Base-by-base conservation (phyloP, 2,797 vertebrate genomes). In the Enteromius fasciolatus region DNA sequence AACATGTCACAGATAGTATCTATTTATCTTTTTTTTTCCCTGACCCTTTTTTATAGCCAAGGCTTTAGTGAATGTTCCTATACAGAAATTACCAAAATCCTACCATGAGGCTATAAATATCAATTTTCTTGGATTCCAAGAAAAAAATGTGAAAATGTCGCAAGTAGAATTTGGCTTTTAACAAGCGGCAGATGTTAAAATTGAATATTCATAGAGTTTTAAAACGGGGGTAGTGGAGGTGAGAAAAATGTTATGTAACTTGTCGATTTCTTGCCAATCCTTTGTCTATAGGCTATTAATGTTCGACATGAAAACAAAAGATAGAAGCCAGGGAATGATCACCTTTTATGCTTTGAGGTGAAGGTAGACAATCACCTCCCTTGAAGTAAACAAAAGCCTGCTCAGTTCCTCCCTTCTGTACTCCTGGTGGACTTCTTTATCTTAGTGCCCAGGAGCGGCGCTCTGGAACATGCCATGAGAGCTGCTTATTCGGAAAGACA, bases 171-270 rank as follows among this genome's bases (percentile, higher is more conserved):
- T 67, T 59, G 69, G 46, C 81, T 86, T 63, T 70, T 50, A 28
- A 69, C 64, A 63, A 82, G 80, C 57, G 74, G 83, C 80, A 80
- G 72, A 80, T 57, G 54, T 44, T 73, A 11, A 75, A 46, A 79
- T 72, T 39, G 61, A 83, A 82, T 85, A 81, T 81, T 78, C 78
- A 85, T 66, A 18, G 31, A 18, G 31, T 52, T 67, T 50, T 67
- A 67, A 52, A 39, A 15, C 36, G 23, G 68, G 78, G 64, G 39
- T 52, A 83, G 75, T 23, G 84, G 87, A 91, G 89, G 87, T 86
- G 87, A 89, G 89, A 92, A 90, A 91, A 91, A 91, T 4, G 59
- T 92, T 88, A 89, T 72, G 78, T 88, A 89, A 91, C 89, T 84
- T 87, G 86, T 87, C 89, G 87, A 89, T 89, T 88, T 88, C 88